phyloP scores from a whole-genome alignment of 2,888 invertebrate species.

The Xylocampa areola region DNA sequence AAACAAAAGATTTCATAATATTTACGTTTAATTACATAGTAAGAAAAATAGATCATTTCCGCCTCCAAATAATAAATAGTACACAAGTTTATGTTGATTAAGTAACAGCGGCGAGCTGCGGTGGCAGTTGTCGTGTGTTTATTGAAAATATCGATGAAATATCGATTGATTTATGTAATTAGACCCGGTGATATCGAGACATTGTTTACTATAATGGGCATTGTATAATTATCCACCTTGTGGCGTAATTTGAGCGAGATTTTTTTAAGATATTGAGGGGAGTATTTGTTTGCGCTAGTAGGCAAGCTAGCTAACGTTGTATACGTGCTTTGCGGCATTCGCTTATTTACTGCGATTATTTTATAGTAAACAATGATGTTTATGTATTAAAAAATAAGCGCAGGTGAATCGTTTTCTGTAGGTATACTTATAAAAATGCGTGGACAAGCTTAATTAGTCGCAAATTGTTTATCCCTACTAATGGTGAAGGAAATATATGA shows the following conservation, averaged over 20 bases:
- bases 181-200: slow-evolving; percentile 62
- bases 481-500: too few species aligned
- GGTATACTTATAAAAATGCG: neutral
- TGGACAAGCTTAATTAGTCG: neutral
- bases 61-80: slow-evolving; percentile 25
- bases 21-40: slow-evolving; percentile 41
- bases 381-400: neutral
- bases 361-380: slow-evolving; percentile 4
- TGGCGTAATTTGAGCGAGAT: slow-evolving; percentile 37
- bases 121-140: slow-evolving; percentile 42
- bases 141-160: slow-evolving; percentile 59
- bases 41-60: slow-evolving; percentile 37
- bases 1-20: slow-evolving; percentile 57
- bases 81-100: slow-evolving; percentile 22
- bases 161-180: slow-evolving; percentile 64
- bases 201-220: slow-evolving; percentile 61
- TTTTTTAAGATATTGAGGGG: slow-evolving; percentile 49
- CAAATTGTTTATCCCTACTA: too few species aligned
- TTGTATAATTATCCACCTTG: slow-evolving; percentile 31
- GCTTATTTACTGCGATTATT: slow-evolving; percentile 19
- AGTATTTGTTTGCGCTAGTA: slow-evolving; percentile 31
- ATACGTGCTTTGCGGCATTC: slow-evolving; percentile 16
- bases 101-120: slow-evolving; percentile 33
- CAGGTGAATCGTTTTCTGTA: slow-evolving; percentile 6
- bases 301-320: slow-evolving; percentile 11